phyloP scores from a whole-genome alignment of 2,113 vertebrate species.

The Nycticebus coucang region DNA sequence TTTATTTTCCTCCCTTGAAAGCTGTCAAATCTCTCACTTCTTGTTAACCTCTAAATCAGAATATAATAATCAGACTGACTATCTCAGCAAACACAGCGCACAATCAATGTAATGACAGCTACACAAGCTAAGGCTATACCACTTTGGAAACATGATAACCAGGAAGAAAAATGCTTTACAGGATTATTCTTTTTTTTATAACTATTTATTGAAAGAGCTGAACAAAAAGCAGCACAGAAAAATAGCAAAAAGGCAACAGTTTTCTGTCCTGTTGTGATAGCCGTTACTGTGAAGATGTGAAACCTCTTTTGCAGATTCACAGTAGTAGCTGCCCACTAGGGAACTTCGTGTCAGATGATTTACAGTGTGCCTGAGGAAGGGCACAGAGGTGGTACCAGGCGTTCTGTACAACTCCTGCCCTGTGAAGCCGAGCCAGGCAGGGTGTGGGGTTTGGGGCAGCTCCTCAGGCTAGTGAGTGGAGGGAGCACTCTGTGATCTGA shows the following conservation, averaged over 20 bases:
- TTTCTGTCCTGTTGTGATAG: background rate
- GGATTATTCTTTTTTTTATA: background rate
- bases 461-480: background rate
- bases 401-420: background rate
- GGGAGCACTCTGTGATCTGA: background rate
- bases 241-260: background rate
- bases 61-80: background rate
- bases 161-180: constrained; percentile 13
- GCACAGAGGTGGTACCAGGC: background rate
- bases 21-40: constrained; percentile 10
- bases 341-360: background rate
- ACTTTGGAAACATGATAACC: background rate
- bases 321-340: background rate
- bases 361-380: background rate
- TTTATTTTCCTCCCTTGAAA: constrained; percentile 20
- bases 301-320: background rate
- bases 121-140: background rate
- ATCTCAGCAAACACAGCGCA: background rate
- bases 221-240: background rate
- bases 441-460: accelerated
- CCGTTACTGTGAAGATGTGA: background rate
- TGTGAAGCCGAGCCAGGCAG: background rate
- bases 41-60: background rate
- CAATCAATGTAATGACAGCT: background rate
- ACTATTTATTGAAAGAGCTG: background rate